A percentile compares a stretch with the other conserved stretches of the same genome.
Conservation (phyloP, 1,140 invertebrate genomes). For the Eriocheir sinensis region DNA sequence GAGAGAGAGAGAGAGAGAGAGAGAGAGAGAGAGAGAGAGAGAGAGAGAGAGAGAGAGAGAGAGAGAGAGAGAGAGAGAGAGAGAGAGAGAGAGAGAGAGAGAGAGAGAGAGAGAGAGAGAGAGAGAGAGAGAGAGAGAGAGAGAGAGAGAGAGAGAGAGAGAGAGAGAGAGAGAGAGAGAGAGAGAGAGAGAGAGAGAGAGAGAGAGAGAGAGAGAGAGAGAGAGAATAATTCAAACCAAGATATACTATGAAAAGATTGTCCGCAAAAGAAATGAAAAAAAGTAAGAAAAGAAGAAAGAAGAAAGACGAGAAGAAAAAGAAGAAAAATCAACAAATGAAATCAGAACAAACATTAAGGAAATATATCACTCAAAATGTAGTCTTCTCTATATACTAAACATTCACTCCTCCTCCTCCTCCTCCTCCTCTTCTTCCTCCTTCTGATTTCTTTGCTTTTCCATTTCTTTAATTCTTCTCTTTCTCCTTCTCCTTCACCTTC, state of each 20-base stretch:
- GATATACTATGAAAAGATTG: background rate
- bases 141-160: background rate
- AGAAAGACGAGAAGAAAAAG: background rate
- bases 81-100: background rate
- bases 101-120: background rate
- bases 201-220: background rate
- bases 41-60: background rate
- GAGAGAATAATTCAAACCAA: background rate
- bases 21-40: background rate
- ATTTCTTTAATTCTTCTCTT: background rate
- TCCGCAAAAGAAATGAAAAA: background rate
- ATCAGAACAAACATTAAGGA: background rate
- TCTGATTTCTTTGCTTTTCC: background rate
- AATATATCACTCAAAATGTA: too few relatives aligned
- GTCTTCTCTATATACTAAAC: background rate
- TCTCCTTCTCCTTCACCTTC: background rate
- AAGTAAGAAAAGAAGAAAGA: background rate
- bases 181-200: background rate
- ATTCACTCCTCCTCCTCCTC: background rate
- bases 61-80: background rate
- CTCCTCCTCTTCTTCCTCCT: background rate
- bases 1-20: background rate
- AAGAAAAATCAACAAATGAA: background rate
- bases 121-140: background rate
- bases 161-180: background rate